Evolutionary conservation across 2,113 vertebrate genomes (phyloP).

Genomic region (Protobothrops flavoviridis): DNA sequence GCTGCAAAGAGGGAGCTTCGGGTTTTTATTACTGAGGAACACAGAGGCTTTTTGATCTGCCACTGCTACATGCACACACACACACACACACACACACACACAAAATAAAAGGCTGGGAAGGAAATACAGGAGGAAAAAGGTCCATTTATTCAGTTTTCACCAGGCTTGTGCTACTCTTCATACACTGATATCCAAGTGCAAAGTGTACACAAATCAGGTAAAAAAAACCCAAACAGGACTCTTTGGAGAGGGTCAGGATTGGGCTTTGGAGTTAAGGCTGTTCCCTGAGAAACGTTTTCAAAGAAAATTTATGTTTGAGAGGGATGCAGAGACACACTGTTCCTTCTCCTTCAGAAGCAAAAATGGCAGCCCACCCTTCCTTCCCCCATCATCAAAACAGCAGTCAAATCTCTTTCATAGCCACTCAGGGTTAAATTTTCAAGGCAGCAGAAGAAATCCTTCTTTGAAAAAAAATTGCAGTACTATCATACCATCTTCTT

Average conservation of each 20-base stretch:
- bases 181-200: background rate
- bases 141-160: background rate
- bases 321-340: background rate
- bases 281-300: background rate
- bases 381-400: background rate
- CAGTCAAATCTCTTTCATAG: background rate
- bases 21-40: constrained; percentile 1
- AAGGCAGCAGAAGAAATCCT: background rate
- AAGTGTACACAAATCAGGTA: background rate
- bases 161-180: background rate
- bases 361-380: background rate
- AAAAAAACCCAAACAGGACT: background rate
- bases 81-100: background rate
- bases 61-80: background rate
- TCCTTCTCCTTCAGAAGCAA: background rate
- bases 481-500: background rate
- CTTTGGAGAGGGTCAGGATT: background rate
- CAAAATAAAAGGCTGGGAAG: background rate
- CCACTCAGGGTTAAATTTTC: background rate
- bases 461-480: background rate
- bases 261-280: background rate
- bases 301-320: fast-evolving
- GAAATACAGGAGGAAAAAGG: background rate
- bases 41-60: constrained; percentile 19
- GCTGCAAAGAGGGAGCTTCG: background rate